Conservation (phyloP, 53 echinoderm and acorn worm genomes). For the Arbacia lixula region DNA sequence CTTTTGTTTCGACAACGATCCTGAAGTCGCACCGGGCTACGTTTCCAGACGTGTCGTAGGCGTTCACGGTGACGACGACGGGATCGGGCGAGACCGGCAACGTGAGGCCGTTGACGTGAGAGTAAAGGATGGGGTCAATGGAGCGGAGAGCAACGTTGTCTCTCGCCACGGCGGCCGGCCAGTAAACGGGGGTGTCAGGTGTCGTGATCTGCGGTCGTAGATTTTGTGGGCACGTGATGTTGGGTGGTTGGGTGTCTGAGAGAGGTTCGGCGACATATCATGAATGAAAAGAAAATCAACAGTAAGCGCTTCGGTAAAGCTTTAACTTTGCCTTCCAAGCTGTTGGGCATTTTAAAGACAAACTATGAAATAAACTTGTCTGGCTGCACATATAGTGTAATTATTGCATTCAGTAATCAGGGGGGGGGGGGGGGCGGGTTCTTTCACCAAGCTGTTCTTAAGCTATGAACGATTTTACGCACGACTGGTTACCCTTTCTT, state of each 20-base stretch:
- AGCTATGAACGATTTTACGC: too few species aligned
- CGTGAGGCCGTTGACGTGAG: constrained; percentile 4
- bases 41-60: constrained; percentile 49
- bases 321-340: too few species aligned
- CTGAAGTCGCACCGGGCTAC: constrained; percentile 36
- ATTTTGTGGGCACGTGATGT: constrained; percentile 38
- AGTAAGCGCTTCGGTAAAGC: too few species aligned
- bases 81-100: constrained; percentile 13
- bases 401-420: too few species aligned
- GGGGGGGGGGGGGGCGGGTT: too few species aligned
- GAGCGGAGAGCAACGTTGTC: constrained; percentile 53
- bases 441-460: too few species aligned
- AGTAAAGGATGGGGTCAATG: constrained; percentile 34
- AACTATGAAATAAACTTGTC: too few species aligned
- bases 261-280: too few species aligned
- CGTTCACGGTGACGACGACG: constrained; percentile 12
- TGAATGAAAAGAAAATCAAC: too few species aligned
- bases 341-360: too few species aligned
- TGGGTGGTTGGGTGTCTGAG: constrained; percentile 34
- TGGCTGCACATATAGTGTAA: too few species aligned
- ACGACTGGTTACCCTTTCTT: too few species aligned
- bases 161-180: constrained; percentile 29
- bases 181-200: constrained; percentile 1
- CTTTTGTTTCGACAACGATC: constrained; percentile 22
- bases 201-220: neutral